A percentile compares a stretch with the other conserved stretches of the same genome.
Conservation (phyloP, 1,140 invertebrate genomes). For the Capitella teleta region DNA sequence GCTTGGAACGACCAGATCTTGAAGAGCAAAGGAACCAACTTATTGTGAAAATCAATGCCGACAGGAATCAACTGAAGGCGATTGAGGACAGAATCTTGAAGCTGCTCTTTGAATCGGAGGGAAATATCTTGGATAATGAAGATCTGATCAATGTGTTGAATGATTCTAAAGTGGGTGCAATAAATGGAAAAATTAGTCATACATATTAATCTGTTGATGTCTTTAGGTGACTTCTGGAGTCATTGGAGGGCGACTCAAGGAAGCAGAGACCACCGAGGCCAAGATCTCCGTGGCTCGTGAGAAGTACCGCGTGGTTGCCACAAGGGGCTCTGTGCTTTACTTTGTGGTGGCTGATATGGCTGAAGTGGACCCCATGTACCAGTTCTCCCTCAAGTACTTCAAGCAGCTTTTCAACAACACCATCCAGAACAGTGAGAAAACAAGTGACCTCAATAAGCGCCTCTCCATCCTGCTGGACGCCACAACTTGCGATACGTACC, state of each 20-base stretch:
- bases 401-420: slow-evolving; percentile 62
- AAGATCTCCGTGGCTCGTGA: slow-evolving; percentile 37
- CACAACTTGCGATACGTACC: slow-evolving; percentile 48
- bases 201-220: no score
- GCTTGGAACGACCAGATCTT: slow-evolving; percentile 63
- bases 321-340: slow-evolving; percentile 42
- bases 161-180: slow-evolving; percentile 35
- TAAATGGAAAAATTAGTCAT: background rate
- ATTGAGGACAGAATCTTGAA: slow-evolving; percentile 48
- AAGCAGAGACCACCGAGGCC: slow-evolving; percentile 64
- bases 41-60: slow-evolving; percentile 68
- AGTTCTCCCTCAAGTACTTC: slow-evolving; percentile 73
- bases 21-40: slow-evolving; percentile 67
- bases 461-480: slow-evolving; percentile 30
- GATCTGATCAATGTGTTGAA: slow-evolving; percentile 40
- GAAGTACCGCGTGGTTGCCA: slow-evolving; percentile 38
- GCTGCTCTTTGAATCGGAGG: slow-evolving; percentile 41
- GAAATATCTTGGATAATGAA: slow-evolving; percentile 42
- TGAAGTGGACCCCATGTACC: slow-evolving; percentile 44
- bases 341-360: slow-evolving; percentile 44
- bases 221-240: slow-evolving; percentile 36
- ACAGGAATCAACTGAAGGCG: slow-evolving; percentile 65
- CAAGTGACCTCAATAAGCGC: slow-evolving; percentile 24
- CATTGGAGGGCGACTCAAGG: slow-evolving; percentile 64
- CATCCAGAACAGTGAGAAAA: slow-evolving; percentile 37